Conservation (phyloP, 2,113 vertebrate genomes). For the Clarias magur region DNA sequence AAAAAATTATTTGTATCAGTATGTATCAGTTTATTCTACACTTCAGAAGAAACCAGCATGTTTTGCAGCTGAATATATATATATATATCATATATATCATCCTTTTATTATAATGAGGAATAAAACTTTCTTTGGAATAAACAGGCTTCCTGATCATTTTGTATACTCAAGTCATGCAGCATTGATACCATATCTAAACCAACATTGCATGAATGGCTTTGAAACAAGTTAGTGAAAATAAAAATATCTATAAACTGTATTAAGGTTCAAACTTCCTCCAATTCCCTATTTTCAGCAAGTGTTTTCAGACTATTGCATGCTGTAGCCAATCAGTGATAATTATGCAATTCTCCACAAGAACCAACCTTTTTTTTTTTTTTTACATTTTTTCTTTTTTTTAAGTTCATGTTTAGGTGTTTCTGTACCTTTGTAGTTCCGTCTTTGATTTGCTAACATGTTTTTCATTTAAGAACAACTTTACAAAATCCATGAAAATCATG, state of each 20-base stretch:
- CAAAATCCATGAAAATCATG: background rate
- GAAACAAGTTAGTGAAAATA: background rate
- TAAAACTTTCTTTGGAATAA: background rate
- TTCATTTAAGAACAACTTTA: background rate
- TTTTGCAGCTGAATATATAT: no score
- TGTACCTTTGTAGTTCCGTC: background rate
- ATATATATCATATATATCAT: no score
- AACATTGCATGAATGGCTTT: background rate
- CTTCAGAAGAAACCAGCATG: background rate
- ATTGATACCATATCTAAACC: background rate
- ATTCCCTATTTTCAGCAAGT: background rate
- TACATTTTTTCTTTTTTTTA: background rate
- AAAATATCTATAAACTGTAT: background rate
- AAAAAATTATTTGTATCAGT: no score
- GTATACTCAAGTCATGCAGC: background rate
- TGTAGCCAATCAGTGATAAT: background rate
- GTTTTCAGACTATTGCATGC: background rate
- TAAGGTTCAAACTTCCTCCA: background rate
- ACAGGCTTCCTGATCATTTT: background rate
- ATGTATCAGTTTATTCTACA: background rate
- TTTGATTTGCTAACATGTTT: background rate
- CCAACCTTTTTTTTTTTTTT: no score
- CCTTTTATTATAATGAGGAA: background rate
- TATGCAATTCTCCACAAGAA: background rate
- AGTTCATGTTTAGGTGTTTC: background rate